phyloP scores from a whole-genome alignment of 2,113 vertebrate species.

The Piprites chloris region DNA sequence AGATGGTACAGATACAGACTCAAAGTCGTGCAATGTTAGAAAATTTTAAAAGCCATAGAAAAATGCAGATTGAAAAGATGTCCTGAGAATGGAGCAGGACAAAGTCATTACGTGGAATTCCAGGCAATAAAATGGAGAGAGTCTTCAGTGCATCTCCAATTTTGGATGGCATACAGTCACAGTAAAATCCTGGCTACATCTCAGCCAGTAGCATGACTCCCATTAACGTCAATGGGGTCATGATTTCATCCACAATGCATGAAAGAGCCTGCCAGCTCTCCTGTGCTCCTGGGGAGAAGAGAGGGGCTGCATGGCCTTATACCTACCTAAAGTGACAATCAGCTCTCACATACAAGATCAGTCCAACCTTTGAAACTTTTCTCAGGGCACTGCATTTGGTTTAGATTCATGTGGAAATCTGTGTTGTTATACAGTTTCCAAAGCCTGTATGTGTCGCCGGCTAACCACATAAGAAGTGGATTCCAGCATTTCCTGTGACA shows the following conservation, averaged over 20 bases:
- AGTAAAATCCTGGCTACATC: background rate
- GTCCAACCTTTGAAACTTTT: background rate
- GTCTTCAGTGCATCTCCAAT: background rate
- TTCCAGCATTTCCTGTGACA: slow-evolving; percentile 43
- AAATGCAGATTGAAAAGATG: background rate
- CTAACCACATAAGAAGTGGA: background rate
- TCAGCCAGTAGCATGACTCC: background rate
- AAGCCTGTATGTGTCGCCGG: background rate
- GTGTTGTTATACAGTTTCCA: background rate
- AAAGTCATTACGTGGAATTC: background rate
- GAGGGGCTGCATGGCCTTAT: background rate
- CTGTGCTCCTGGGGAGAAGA: background rate
- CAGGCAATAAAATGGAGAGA: background rate
- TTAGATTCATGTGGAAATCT: slow-evolving; percentile 3
- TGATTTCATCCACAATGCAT: background rate
- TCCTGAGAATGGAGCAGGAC: background rate
- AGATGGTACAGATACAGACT: background rate
- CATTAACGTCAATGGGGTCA: background rate
- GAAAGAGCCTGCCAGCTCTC: background rate
- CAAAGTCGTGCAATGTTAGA: background rate
- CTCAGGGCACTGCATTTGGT: slow-evolving; percentile 1
- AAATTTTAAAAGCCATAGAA: background rate
- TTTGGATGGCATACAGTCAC: background rate
- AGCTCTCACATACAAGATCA: background rate
- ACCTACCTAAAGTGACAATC: background rate